These are phyloP conservation scores for Camponotus floridanus DNA, from an alignment of 1,140 invertebrate species.

Conservation along the genomic window DNA sequence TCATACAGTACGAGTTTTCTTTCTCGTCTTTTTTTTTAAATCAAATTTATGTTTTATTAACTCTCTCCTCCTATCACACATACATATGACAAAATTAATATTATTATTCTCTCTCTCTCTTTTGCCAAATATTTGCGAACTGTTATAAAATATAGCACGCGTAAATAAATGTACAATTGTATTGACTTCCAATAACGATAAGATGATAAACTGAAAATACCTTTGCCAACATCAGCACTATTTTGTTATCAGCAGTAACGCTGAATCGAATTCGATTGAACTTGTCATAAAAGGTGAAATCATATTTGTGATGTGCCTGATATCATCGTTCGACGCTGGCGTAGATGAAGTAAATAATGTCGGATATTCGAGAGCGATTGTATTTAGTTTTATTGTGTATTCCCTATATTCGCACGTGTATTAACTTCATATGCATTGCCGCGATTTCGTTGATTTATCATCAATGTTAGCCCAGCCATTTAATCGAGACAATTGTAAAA, in stretches of 20 bases:
- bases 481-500: constrained; percentile 45
- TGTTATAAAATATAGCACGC: constrained; percentile 22
- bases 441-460: constrained; percentile 33
- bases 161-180: constrained; percentile 9
- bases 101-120: not conserved
- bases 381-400: constrained; percentile 54
- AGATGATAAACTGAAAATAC: constrained; percentile 55
- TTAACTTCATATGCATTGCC: constrained; percentile 9
- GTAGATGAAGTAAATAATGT: constrained; percentile 40
- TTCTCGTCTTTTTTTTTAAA: not conserved
- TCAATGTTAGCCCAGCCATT: constrained; percentile 31
- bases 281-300: constrained; percentile 55
- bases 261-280: constrained; percentile 55
- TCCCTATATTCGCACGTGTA: not conserved
- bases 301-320: constrained; percentile 49
- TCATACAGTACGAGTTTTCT: not conserved
- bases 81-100: not conserved
- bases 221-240: constrained; percentile 30
- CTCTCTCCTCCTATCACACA: not conserved
- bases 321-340: constrained; percentile 30
- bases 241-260: constrained; percentile 51
- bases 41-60: not conserved
- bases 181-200: constrained; percentile 49
- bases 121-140: constrained; percentile 28
- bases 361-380: constrained; percentile 46